Conservation (phyloP, 1,140 invertebrate genomes). For the Drosophila nebulosa region DNA sequence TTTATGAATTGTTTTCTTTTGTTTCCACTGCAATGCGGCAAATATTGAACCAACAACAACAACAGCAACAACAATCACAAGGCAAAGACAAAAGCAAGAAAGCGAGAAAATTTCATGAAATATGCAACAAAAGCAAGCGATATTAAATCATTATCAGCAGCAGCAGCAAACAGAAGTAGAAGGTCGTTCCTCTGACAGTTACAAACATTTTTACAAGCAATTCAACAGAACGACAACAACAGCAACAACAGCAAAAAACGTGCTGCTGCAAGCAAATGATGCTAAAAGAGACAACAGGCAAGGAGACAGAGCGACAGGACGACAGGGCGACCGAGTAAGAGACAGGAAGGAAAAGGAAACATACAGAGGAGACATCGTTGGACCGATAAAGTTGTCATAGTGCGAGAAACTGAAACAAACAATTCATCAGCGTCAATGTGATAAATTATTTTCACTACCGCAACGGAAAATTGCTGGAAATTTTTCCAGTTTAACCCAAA, state of each 20-base stretch:
- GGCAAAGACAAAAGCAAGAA: slow-evolving; percentile 8
- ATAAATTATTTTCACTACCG: slow-evolving; percentile 68
- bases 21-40: slow-evolving; percentile 39
- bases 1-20: background rate
- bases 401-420: slow-evolving; percentile 55
- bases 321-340: slow-evolving; percentile 38
- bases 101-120: slow-evolving; percentile 42
- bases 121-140: slow-evolving; percentile 44
- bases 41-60: slow-evolving; percentile 24
- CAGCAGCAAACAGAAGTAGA: slow-evolving; percentile 17
- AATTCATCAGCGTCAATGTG: slow-evolving; percentile 78
- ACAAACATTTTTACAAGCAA: slow-evolving; percentile 75
- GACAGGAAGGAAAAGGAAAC: background rate
- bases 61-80: too few species aligned
- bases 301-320: slow-evolving; percentile 28
- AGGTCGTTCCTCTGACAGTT: slow-evolving; percentile 58
- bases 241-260: slow-evolving; percentile 32
- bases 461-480: slow-evolving; percentile 58
- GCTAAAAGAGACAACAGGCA: slow-evolving; percentile 26
- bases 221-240: slow-evolving; percentile 56
- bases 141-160: slow-evolving; percentile 66
- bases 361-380: background rate
- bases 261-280: slow-evolving; percentile 34
- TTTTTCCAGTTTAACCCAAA: slow-evolving; percentile 43
- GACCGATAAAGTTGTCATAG: slow-evolving; percentile 75